Percentiles rank a stretch among this genome's conserved stretches.
These are phyloP conservation scores for Borostomias antarcticus DNA, from an alignment of 2,797 vertebrate species.

Conservation along the genomic window DNA sequence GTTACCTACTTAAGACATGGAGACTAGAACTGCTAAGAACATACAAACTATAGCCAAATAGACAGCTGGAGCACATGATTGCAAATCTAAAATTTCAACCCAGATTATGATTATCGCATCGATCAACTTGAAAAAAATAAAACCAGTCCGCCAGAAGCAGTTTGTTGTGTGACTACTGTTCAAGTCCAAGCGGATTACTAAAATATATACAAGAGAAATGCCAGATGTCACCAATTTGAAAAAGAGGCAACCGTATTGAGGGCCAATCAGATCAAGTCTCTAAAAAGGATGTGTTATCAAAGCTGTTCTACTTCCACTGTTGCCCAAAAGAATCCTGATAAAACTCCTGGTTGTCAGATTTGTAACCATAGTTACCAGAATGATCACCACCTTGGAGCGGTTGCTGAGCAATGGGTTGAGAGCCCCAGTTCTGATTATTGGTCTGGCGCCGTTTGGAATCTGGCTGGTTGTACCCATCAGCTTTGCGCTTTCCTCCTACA, in stretches of 20 bases:
- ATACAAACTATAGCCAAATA: conserved; percentile 91
- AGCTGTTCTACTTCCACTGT: conserved; percentile 95
- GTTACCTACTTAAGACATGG: conserved; percentile 88
- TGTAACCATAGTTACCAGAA: conserved; percentile 99
- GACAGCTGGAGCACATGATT: conserved; percentile 87
- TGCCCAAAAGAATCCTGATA: conserved; percentile 99
- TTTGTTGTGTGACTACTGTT: conserved; percentile 88
- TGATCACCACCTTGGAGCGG: conserved; percentile 97
- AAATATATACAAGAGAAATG: conserved; percentile 97
- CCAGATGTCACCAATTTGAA: conserved; percentile 92
- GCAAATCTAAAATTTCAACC: conserved; percentile 80
- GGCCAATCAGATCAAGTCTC: conserved; percentile 91
- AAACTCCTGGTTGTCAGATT: conserved; percentile 99
- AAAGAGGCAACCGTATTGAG: conserved; percentile 85
- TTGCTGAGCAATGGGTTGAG: conserved; percentile 99
- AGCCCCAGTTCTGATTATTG: conserved; percentile 99
- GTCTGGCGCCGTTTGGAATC: conserved; percentile 99
- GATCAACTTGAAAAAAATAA: conserved; percentile 82
- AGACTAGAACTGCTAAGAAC: conserved; percentile 90
- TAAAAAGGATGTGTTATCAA: conserved; percentile 69
- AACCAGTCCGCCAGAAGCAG: conserved; percentile 94
- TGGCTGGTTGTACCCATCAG: conserved; percentile 99
- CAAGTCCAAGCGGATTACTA: conserved; percentile 94
- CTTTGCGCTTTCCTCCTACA: conserved; percentile 99
- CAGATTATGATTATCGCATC: conserved; percentile 60